phyloP scores from a whole-genome alignment of 2,888 invertebrate genomes.

The Nephrotoma guestfalica region DNA sequence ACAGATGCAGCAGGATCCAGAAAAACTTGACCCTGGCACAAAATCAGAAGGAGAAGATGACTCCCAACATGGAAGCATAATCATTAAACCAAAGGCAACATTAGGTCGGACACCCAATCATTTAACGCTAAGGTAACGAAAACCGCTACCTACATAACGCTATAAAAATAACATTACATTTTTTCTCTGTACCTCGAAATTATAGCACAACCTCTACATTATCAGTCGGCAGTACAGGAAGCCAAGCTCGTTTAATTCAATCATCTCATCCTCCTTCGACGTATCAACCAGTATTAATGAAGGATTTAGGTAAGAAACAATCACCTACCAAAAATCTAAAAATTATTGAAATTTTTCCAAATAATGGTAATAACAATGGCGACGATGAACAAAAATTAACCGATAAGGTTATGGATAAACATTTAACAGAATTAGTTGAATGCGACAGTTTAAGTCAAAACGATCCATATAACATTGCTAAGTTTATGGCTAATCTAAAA shows the following conservation, averaged over 20 bases:
- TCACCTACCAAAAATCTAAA: conserved; percentile 31
- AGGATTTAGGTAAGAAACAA: conserved; percentile 70
- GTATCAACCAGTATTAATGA: conserved; percentile 76
- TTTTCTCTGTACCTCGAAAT: conserved; percentile 13
- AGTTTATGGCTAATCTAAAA: conserved; percentile 32
- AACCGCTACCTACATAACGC: not conserved
- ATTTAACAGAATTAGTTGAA: conserved; percentile 28
- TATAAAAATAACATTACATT: not conserved
- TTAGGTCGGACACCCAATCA: conserved; percentile 88
- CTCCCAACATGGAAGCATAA: conserved; percentile 45
- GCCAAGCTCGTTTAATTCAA: conserved; percentile 84
- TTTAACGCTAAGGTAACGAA: conserved; percentile 59
- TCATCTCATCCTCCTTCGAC: conserved; percentile 86
- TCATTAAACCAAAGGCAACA: conserved; percentile 44
- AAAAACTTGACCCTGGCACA: conserved; percentile 53
- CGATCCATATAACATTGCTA: conserved; percentile 29
- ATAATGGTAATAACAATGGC: conserved; percentile 18
- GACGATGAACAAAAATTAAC: conserved; percentile 26
- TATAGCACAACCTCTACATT: conserved; percentile 83
- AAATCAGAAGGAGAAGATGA: conserved; percentile 82
- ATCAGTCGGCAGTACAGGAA: conserved; percentile 86
- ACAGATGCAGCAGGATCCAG: conserved; percentile 36
- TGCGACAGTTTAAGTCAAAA: conserved; percentile 22
- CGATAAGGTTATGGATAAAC: conserved; percentile 29
- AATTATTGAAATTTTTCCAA: conserved; percentile 28